Evolutionary conservation across 2,888 invertebrate species (phyloP), one percentile per base, ranked within the genome.

Genomic region (Myopa tessellatipennis): DNA sequence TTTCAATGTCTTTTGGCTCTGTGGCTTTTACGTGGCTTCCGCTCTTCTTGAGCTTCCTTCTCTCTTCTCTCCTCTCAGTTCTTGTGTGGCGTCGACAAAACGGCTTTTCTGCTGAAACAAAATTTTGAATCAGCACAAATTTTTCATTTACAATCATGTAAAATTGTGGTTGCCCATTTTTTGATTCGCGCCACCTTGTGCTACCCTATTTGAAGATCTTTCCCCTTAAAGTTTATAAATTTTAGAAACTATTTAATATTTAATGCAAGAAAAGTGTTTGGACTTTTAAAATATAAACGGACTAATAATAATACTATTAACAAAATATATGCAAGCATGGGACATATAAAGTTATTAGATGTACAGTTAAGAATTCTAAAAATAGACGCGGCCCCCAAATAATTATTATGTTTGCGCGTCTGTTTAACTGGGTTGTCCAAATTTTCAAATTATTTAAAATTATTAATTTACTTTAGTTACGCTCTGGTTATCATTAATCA

Each of bases 61-160:
- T 38, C 14, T 72, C 72, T 18, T 12, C 12, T 26, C 16, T 60
- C n/a, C 5, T 14, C 5, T 18, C 70, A 70, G 34, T 50, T 50
- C 26, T 18, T 12, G 50, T 38, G 18, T 40, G 16, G 8, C 60
- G 18, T 4, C 40, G 18, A 7, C 72, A 60, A 45, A 45, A 45
- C 45, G 52, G 58, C 40, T 45, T 73, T 73, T 61, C 45, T 52
- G 36, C 73, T 61, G 73, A 73, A 73, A 61, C 73, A 73, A 63
- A 73, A 73, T 61, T 40, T 73, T 73, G 61, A 73, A 73, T 73
- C 73, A 73, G 73, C 73, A 73, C 50, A 73, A 61, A 73, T 73
- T 73, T 40, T 63, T 73, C 73, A 73, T 73, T 70, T 73, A 40
- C 14, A 63, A 50, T 18, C 73, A 45, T 45, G 14, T 40, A 55